Percentiles rank a stretch among this genome's conserved stretches.
Conservation (phyloP, 2,888 invertebrate genomes). For the Taenaris catops region DNA sequence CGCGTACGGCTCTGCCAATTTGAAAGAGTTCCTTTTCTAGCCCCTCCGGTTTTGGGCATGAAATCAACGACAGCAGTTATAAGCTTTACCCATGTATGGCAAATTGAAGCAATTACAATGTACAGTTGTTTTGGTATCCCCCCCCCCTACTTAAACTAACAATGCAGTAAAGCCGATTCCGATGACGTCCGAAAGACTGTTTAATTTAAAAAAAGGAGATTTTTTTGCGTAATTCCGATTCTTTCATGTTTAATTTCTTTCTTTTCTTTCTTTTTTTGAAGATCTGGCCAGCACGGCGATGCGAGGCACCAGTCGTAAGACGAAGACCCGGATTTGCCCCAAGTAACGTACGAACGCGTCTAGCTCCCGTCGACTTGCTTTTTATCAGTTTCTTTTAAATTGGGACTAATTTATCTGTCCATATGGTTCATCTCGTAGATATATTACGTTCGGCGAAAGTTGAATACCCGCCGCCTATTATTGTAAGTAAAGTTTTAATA, state of each 20-base stretch:
- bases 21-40: too few relatives aligned
- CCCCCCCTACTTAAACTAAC: constrained; percentile 30
- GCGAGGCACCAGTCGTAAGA: too few relatives aligned
- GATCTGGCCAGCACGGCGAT: too few relatives aligned
- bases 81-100: too few relatives aligned
- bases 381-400: constrained; percentile 47
- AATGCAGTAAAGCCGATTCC: constrained; percentile 31
- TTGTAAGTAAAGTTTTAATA: constrained; percentile 82
- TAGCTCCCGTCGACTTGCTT: constrained; percentile 39
- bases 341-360: constrained; percentile 55
- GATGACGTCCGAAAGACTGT: constrained; percentile 25
- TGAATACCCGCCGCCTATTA: constrained; percentile 86
- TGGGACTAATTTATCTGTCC: constrained; percentile 78
- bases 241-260: background rate
- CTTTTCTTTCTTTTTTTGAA: too few relatives aligned
- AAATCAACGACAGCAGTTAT: too few relatives aligned
- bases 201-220: constrained; percentile 21
- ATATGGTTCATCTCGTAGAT: constrained; percentile 91
- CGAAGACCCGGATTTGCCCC: constrained; percentile 37
- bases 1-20: too few relatives aligned
- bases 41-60: too few relatives aligned
- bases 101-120: constrained; percentile 67
- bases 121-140: constrained; percentile 51
- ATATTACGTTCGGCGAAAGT: constrained; percentile 88
- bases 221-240: background rate